Evolutionary conservation across 2,113 vertebrate species (phyloP).

Genomic region (Trematomus loennbergii): DNA sequence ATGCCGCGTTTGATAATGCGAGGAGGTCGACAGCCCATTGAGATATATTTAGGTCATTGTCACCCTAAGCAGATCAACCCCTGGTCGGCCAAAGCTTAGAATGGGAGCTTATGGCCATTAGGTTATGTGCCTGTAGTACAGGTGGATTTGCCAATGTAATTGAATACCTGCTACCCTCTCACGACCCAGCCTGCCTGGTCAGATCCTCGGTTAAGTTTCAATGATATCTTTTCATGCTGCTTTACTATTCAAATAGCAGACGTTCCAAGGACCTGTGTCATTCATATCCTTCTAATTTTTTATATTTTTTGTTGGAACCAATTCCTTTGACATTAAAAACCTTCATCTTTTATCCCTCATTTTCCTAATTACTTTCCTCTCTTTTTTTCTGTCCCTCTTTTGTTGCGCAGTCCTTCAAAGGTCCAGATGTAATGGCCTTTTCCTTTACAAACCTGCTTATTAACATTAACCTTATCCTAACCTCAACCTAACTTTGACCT

Average conservation of each 20-base stretch:
- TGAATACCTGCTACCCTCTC: constrained; percentile 33
- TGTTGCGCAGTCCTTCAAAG: constrained; percentile 28
- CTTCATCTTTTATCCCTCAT: not conserved
- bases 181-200: not conserved
- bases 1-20: constrained; percentile 57
- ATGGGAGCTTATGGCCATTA: constrained; percentile 62
- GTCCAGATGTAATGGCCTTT: constrained; percentile 28
- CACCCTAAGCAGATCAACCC: constrained; percentile 72
- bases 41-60: constrained; percentile 76
- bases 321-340: constrained; percentile 11
- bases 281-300: not conserved
- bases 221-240: constrained; percentile 20
- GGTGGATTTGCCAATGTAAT: constrained; percentile 68
- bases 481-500: constrained; percentile 81
- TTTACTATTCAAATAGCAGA: constrained; percentile 15
- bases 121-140: constrained; percentile 52
- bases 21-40: constrained; percentile 53
- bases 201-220: constrained; percentile 5
- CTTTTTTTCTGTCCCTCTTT: constrained; percentile 26
- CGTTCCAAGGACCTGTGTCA: not conserved
- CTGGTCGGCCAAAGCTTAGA: constrained; percentile 67
- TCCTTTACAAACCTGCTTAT: constrained; percentile 84
- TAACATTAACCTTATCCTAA: constrained; percentile 83
- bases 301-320: constrained; percentile 17
- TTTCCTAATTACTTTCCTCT: not conserved